phyloP scores from a whole-genome alignment of 2,113 vertebrate genomes.

The Rissa tridactyla region DNA sequence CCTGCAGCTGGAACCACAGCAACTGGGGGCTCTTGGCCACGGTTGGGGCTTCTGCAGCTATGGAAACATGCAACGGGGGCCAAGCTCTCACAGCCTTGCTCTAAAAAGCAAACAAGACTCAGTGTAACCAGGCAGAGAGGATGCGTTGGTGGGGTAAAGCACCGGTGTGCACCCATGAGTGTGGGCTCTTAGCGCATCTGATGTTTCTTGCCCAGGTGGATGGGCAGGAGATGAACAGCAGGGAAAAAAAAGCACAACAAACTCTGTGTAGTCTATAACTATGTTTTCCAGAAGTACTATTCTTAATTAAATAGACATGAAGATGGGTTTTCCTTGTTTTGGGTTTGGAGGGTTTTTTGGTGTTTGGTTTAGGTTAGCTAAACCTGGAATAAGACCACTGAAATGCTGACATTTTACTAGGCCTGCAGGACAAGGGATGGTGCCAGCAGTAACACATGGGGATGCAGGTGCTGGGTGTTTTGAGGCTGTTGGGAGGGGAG shows the following conservation, averaged over 20 bases:
- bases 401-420: neutral
- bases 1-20: neutral
- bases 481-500: neutral
- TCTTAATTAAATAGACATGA: neutral
- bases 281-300: neutral
- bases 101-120: neutral
- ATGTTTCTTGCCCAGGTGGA: neutral
- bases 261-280: neutral
- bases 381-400: neutral
- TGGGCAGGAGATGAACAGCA: neutral
- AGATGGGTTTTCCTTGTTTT: neutral
- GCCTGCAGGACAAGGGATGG: neutral
- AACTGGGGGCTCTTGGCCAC: neutral
- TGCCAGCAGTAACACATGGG: neutral
- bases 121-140: neutral
- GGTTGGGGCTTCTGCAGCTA: fast-evolving
- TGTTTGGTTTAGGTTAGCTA: neutral
- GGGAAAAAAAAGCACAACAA: neutral
- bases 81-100: neutral
- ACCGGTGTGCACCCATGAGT: neutral
- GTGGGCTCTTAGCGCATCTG: neutral
- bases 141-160: neutral
- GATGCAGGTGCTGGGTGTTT: neutral
- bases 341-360: neutral
- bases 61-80: neutral